Evolutionary conservation across 2,113 vertebrate genomes (phyloP).

Genomic region (Lathamus discolor): DNA sequence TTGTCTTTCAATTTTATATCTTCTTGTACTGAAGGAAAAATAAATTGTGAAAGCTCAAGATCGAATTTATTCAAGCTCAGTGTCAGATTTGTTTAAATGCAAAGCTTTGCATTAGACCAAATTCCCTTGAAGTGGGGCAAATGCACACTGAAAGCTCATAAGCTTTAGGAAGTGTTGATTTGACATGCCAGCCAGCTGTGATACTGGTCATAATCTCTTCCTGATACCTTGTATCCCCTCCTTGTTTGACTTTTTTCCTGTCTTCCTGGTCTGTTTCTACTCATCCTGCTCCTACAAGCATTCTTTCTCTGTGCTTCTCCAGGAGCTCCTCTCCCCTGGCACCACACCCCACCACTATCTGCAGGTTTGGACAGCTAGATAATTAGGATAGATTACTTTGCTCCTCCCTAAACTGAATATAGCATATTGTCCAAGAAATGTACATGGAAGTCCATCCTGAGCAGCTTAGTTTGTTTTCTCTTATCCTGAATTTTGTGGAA

Average conservation of each 20-base stretch:
- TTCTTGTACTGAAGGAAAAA: neutral
- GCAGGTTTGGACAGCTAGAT: neutral
- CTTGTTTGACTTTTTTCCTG: neutral
- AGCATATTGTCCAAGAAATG: neutral
- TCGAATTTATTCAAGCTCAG: neutral
- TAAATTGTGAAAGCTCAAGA: neutral
- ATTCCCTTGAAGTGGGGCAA: neutral
- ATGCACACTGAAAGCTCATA: neutral
- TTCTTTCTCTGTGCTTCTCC: neutral
- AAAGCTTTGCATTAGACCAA: neutral
- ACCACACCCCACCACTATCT: fast-evolving
- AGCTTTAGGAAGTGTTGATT: neutral
- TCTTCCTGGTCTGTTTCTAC: neutral
- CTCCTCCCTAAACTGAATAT: neutral
- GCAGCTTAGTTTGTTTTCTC: neutral
- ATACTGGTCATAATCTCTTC: neutral
- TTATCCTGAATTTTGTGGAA: neutral
- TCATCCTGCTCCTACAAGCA: neutral
- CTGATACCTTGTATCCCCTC: neutral
- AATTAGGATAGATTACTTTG: neutral
- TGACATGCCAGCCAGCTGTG: neutral
- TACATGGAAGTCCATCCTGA: neutral
- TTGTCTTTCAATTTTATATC: neutral
- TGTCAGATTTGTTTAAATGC: neutral
- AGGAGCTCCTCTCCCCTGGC: neutral